These are phyloP conservation scores for Laticauda colubrina DNA, from an alignment of 2,113 vertebrate species.

Conservation along the genomic window DNA sequence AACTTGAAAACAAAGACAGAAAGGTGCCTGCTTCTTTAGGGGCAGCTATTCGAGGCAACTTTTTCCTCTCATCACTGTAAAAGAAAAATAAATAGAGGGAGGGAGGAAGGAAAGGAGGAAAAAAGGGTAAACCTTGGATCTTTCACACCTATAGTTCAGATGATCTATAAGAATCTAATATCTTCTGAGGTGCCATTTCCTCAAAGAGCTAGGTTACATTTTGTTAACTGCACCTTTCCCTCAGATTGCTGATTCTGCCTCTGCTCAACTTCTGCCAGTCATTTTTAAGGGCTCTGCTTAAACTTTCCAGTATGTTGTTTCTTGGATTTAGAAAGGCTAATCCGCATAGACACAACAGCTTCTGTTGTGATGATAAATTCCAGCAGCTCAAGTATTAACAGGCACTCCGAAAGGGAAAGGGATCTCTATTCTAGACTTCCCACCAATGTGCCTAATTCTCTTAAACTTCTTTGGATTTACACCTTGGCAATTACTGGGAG, in stretches of 20 bases:
- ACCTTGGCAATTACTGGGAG: conserved; percentile 65
- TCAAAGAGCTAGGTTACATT: neutral
- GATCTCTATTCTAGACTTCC: conserved; percentile 55
- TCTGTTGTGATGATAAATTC: conserved; percentile 59
- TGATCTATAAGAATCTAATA: neutral
- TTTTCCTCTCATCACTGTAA: neutral
- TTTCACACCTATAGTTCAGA: neutral
- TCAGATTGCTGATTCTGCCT: neutral
- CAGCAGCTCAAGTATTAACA: conserved; percentile 61
- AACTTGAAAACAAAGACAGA: neutral
- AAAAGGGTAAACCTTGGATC: neutral
- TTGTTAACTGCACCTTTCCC: neutral
- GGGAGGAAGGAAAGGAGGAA: too few relatives aligned
- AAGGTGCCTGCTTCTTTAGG: rapidly evolving
- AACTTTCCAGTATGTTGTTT: conserved; percentile 32
- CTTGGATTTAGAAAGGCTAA: conserved; percentile 56
- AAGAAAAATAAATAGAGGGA: neutral
- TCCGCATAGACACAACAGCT: conserved; percentile 73
- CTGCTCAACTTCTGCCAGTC: neutral
- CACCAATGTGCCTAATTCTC: conserved; percentile 61
- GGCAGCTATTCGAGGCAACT: neutral
- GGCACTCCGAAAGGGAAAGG: conserved; percentile 49
- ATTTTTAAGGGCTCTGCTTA: neutral
- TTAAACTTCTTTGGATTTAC: conserved; percentile 77
- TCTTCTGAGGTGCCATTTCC: neutral